Conservation (phyloP, 2,888 invertebrate genomes). For the Macrosiphum euphorbiae region DNA sequence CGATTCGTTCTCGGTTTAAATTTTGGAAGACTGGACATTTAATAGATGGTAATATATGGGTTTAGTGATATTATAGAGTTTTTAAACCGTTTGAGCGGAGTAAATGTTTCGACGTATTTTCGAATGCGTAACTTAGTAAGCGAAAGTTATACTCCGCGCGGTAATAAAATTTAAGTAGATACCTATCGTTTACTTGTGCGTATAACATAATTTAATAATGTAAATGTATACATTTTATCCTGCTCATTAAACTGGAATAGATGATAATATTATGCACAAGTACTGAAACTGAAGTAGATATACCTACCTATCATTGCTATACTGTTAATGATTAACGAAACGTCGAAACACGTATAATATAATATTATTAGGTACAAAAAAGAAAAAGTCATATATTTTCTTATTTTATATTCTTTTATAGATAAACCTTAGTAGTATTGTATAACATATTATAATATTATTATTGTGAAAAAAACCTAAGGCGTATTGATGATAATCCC, state of each 20-base stretch:
- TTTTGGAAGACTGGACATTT: background rate
- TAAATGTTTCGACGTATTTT: background rate
- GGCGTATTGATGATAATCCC: background rate
- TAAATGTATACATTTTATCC: background rate
- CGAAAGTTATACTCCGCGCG: background rate
- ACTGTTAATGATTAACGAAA: background rate
- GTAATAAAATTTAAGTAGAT: background rate
- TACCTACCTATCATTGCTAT: background rate
- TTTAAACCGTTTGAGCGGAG: background rate
- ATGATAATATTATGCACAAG: background rate
- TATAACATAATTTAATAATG: background rate
- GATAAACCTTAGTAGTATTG: background rate
- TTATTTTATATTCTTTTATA: background rate
- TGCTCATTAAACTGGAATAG: background rate
- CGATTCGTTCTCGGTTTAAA: background rate
- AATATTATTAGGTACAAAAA: background rate
- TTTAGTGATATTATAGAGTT: background rate
- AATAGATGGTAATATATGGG: background rate
- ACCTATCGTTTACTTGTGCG: background rate
- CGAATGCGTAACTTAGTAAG: background rate
- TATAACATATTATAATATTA: background rate
- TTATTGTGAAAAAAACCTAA: background rate
- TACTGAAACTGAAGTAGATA: background rate
- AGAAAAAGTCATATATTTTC: background rate
- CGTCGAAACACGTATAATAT: background rate